Percentiles rank a stretch among this genome's conserved stretches.
Evolutionary conservation across 2,113 vertebrate genomes (phyloP).

Genomic region (Ictalurus furcatus): DNA sequence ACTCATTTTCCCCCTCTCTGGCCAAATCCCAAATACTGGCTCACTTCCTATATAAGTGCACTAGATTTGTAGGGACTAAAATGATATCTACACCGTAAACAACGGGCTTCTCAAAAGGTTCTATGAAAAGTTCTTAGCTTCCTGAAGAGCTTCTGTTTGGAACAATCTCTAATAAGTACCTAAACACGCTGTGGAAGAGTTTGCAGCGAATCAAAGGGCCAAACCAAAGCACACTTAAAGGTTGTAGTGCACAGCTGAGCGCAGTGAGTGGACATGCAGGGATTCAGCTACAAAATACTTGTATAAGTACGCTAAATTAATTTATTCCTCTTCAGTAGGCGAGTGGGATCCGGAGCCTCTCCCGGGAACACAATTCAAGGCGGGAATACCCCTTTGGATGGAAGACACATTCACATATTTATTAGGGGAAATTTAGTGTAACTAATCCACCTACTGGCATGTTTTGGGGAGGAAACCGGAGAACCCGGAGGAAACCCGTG

Average conservation of each 20-base stretch:
- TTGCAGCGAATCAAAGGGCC: not conserved
- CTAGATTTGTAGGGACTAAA: not conserved
- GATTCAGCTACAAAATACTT: not conserved
- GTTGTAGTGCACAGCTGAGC: not conserved
- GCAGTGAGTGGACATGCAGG: not conserved
- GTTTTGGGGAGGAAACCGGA: not conserved
- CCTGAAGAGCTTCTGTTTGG: not conserved
- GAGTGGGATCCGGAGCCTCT: not conserved
- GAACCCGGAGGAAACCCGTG: not conserved
- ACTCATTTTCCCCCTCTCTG: not conserved
- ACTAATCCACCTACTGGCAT: not conserved
- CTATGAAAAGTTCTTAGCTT: not conserved
- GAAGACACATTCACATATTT: not conserved
- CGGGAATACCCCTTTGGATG: not conserved
- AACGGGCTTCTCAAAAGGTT: not conserved
- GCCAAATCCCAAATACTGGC: not conserved
- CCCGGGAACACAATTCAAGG: not conserved
- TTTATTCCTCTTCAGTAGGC: not conserved
- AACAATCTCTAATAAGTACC: not conserved
- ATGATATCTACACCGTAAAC: no score
- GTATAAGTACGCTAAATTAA: not conserved
- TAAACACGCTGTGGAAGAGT: not conserved
- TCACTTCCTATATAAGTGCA: slow-evolving; percentile 1
- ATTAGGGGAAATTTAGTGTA: not conserved
- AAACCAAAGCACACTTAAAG: not conserved